Base-by-base conservation (phyloP, 92 coral and sea anemone genomes). In the Paragorgia papillata region DNA sequence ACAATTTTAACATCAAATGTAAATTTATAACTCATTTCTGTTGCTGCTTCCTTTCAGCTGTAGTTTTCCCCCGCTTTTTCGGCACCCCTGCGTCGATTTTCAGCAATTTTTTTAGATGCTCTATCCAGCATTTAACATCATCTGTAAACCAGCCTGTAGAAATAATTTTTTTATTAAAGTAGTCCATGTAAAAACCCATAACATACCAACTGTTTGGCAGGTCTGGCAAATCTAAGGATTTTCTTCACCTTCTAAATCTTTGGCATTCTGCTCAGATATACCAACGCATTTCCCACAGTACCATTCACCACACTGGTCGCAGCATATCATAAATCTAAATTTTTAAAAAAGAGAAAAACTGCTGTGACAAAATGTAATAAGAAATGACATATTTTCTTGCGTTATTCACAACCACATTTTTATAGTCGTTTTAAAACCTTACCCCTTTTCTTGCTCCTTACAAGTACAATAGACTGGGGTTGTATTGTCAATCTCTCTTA, bases 201-300 rank as follows among this genome's bases (percentile, higher is more conserved):
- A 12, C 53, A 62, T 29, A 78, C 75, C 75, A 50, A 19, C 30
- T 29, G 61, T 69, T 25, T 78, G 53, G 75, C 74, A 78, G 22
- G 28, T n/a, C n/a, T n/a, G 31, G 70, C 76, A 65, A 30, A 64
- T 25, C 62, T 61, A 76, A 28, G 74, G 74, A 10, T 66, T 53
- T 54, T 62, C 63, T 31, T 46, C 20, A 22, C 10, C 30, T 51
- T 71, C 80, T 56, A 76, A 32, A 56, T 62, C 28, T 57, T 34
- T 27, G 27, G 58, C 73, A 22, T 28, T 68, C 4, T 62, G 43
- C 43, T 76, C 59, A 44, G 53, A 50, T 31, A 76, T 14, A 54
- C 74, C 82, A 62, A 62, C 43, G 56, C 82, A 62, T 32, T 62
- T 62, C 57, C 66, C 82, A 76, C 63, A 75, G 35, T 46, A 63